Evolutionary conservation across 1,140 invertebrate genomes (phyloP).

Genomic region (Bicyclus anynana): DNA sequence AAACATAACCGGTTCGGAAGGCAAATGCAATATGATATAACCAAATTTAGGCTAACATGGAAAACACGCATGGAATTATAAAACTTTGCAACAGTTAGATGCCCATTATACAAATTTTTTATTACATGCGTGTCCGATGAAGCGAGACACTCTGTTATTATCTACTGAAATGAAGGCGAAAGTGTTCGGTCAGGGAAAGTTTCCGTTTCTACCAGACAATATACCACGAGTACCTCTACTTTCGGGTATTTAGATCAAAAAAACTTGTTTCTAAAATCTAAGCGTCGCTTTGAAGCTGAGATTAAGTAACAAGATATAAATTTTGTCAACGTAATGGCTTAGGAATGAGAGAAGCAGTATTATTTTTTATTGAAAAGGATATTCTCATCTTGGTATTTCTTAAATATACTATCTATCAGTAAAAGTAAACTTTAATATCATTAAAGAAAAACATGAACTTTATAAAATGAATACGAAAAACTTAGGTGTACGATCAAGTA

Average conservation of each 20-base stretch:
- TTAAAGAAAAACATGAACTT: no score
- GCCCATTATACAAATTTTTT: conserved; percentile 8
- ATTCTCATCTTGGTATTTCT: no score
- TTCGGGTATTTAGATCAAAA: conserved; percentile 3
- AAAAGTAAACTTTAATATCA: no score
- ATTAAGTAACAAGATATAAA: no score
- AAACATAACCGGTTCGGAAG: no score
- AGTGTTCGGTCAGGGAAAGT: conserved; percentile 51
- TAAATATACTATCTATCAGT: no score
- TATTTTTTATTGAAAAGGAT: no score
- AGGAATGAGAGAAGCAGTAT: no score
- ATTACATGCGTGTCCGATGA: conserved; percentile 33
- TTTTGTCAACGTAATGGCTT: background rate
- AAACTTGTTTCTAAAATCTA: background rate
- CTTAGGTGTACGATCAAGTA: no score
- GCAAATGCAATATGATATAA: background rate
- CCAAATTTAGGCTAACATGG: background rate
- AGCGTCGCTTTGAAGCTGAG: no score
- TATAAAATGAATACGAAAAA: no score
- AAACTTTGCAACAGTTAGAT: background rate
- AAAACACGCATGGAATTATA: background rate
- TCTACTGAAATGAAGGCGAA: conserved; percentile 44
- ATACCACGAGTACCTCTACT: conserved; percentile 8
- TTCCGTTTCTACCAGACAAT: conserved; percentile 21
- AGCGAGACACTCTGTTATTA: conserved; percentile 41